Base-by-base conservation (phyloP, 1,140 invertebrate genomes). In the Calephelis virginiensis region DNA sequence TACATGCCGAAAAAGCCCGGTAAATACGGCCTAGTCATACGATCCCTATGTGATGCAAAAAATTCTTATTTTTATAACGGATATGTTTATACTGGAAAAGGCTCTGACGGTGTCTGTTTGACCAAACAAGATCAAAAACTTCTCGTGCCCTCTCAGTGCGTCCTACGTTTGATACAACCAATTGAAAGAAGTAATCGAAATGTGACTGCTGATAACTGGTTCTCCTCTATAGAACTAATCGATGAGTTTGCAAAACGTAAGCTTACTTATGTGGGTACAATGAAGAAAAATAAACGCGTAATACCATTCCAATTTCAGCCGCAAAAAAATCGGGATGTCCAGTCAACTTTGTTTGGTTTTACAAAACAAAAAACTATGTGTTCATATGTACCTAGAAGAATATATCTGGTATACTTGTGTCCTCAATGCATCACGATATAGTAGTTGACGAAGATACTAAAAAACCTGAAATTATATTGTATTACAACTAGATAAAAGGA, bases 401-500 rank as follows among this genome's bases (percentile, higher is more conserved):
- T 49, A 79, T 73, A 73, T 68, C 73, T 53, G 76, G 82, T 37
- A 50, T 85, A 40, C 63, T 82, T 48, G 43, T 83, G n/a, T 83
- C 77, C 11, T 75, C 74, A 12, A 77, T 80, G 76, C 82, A 81
- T 69, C 77, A 80, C 47, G 49, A 63, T 64, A 49, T 69, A 38
- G 46, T n/a, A 47, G 64, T 76, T 67, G 78, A 81, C 69, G 5
- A 28, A 28, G 28, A 28, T 28, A 28, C 28, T 28, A 28, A 28
- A 28, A 28, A 28, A 0, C 28, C 28, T 43, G 40, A 43, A 43
- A 43, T 43, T 43, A 43, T 43, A 43, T 9, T 43, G 8, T 43
- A 6, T 5, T 91, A 91, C 60, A 89, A 92, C 72, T 12, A 11
- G 6, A 89, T 85, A 9, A 92, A 92, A 81, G 83, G 82, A 7